Conservation (phyloP, 1,140 invertebrate species). For the Lepeophtheirus salmonis region DNA sequence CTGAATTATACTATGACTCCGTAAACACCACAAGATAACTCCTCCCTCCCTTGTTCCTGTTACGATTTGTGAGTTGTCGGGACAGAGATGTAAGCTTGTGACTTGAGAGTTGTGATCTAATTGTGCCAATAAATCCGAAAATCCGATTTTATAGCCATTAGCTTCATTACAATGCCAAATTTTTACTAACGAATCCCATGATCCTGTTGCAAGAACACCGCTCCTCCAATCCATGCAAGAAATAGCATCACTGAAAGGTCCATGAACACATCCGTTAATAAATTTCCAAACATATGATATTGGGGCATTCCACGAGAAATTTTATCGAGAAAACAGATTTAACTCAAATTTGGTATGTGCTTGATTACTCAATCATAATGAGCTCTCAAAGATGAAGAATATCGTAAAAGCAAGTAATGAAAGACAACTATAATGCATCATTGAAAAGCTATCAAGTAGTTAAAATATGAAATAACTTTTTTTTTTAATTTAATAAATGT, state of each 20-base stretch:
- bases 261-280: no score
- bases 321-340: no score
- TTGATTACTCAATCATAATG: no score
- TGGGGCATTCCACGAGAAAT: no score
- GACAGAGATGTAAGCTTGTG: not conserved
- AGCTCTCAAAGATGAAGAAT: no score
- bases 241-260: not conserved
- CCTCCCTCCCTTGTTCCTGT: not conserved
- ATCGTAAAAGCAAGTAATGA: no score
- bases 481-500: no score
- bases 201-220: slow-evolving; percentile 4
- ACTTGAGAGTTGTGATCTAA: slow-evolving; percentile 3
- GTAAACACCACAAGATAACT: not conserved
- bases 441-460: no score
- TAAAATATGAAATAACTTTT: no score
- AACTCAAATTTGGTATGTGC: no score
- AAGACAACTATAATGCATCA: no score
- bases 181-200: slow-evolving; percentile 6
- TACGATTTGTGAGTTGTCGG: slow-evolving; percentile 3
- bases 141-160: not conserved
- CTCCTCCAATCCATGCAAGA: slow-evolving; percentile 1
- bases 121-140: not conserved
- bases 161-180: slow-evolving; percentile 8
- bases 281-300: no score
- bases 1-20: not conserved